Percentiles rank a stretch among this genome's conserved stretches.
Evolutionary conservation across 2,113 vertebrate species (phyloP).

Genomic region (Ranitomeya variabilis): DNA sequence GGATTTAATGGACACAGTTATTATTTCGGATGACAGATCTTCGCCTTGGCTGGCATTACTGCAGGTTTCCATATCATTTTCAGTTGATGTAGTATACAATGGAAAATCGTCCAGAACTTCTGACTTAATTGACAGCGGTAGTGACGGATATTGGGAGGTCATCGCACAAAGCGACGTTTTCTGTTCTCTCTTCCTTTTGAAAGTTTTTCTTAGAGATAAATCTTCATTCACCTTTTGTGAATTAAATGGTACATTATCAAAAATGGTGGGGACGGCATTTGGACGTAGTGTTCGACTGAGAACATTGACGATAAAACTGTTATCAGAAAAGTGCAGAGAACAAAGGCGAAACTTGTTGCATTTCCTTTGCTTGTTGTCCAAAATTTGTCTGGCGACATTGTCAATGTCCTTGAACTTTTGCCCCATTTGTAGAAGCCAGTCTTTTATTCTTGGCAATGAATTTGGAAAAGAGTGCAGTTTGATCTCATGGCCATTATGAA

Average conservation of each 20-base stretch:
- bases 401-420: background rate
- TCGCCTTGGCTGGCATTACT: background rate
- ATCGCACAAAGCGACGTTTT: background rate
- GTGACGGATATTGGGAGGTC: background rate
- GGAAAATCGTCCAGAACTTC: background rate
- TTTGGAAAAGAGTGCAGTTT: background rate
- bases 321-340: background rate
- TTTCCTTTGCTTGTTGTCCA: background rate
- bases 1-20: too few relatives aligned
- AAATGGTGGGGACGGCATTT: background rate
- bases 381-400: background rate
- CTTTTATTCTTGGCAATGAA: background rate
- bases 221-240: background rate
- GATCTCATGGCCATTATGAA: background rate
- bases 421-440: background rate
- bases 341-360: slow-evolving; percentile 6
- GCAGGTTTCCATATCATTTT: background rate
- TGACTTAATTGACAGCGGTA: background rate
- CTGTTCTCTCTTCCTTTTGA: background rate
- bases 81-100: background rate
- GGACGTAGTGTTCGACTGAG: background rate
- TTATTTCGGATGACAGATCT: too few relatives aligned
- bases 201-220: background rate
- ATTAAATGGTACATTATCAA: background rate
- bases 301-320: background rate